Conservation (phyloP, 2,797 vertebrate species). For the Phrynocephalus vlangalii region DNA sequence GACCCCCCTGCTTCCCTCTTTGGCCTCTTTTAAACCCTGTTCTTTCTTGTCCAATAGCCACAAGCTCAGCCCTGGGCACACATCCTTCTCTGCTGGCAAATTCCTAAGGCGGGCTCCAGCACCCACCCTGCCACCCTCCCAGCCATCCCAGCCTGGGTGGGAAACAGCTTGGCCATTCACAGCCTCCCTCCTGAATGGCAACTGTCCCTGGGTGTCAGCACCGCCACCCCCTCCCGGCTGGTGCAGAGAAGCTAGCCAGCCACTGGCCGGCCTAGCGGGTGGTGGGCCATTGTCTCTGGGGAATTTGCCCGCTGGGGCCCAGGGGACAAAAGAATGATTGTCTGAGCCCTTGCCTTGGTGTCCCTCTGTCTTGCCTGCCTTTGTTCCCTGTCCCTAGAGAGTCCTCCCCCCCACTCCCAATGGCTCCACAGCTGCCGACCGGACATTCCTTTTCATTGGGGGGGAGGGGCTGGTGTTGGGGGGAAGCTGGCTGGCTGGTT, state of each 20-base stretch:
- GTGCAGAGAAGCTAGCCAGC: not conserved
- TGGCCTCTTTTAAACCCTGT: too few relatives aligned
- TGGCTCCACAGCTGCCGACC: slow-evolving; percentile 34
- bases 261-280: not conserved
- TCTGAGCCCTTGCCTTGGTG: not conserved
- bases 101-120: not conserved
- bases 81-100: not conserved
- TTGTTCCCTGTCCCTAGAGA: slow-evolving; percentile 1
- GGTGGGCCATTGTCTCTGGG: slow-evolving; percentile 27
- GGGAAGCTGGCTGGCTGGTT: not conserved
- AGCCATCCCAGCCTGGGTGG: not conserved
- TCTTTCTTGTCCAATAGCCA: too few relatives aligned
- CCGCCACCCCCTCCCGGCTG: not conserved
- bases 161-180: slow-evolving; percentile 8
- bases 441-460: slow-evolving; percentile 54
- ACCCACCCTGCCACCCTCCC: too few relatives aligned
- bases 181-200: not conserved
- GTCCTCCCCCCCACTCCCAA: not conserved
- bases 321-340: slow-evolving; percentile 49
- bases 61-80: too few relatives aligned
- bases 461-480: not conserved
- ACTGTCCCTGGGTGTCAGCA: slow-evolving; percentile 28
- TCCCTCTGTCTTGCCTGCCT: not conserved
- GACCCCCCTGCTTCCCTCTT: too few relatives aligned
- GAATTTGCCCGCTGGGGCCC: slow-evolving; percentile 25